Evolutionary conservation across 37 sponge, comb jelly and placozoan genomes (phyloP).

Genomic region (Tethya wilhelma): DNA sequence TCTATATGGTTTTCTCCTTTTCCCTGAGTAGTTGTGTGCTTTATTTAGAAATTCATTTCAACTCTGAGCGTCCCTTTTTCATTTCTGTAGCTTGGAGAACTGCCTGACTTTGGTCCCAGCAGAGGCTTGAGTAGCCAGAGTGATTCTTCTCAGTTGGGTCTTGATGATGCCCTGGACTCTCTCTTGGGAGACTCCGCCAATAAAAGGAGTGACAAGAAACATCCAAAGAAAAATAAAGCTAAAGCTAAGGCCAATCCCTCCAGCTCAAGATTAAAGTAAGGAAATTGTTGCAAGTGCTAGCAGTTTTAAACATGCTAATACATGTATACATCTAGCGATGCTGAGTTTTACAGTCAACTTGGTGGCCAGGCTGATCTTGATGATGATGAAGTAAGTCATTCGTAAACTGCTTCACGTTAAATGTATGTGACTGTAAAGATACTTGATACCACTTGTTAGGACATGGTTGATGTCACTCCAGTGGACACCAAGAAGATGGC

Average conservation of each 20-base stretch:
- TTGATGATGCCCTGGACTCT: slow-evolving; percentile 14
- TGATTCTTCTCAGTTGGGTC: neutral
- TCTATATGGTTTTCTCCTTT: no score
- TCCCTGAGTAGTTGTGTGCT: neutral
- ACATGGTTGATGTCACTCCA: no score
- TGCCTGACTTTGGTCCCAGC: neutral
- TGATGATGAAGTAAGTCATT: neutral
- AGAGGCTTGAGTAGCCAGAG: neutral
- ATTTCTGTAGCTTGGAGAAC: neutral
- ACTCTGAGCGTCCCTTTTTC: neutral
- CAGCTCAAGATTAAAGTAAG: no score
- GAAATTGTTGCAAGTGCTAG: no score
- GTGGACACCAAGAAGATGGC: slow-evolving; percentile 40
- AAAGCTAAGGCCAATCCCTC: no score
- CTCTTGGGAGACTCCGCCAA: neutral
- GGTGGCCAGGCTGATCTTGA: neutral
- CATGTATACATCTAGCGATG: no score
- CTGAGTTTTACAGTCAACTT: no score
- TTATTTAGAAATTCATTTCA: neutral
- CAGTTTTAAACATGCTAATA: no score
- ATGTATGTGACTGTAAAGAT: no score
- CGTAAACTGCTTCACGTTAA: no score
- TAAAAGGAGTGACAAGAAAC: neutral
- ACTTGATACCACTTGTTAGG: no score
- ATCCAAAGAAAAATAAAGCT: no score